Evolutionary conservation across 2,113 vertebrate species (phyloP).

Genomic region (Upupa epops): DNA sequence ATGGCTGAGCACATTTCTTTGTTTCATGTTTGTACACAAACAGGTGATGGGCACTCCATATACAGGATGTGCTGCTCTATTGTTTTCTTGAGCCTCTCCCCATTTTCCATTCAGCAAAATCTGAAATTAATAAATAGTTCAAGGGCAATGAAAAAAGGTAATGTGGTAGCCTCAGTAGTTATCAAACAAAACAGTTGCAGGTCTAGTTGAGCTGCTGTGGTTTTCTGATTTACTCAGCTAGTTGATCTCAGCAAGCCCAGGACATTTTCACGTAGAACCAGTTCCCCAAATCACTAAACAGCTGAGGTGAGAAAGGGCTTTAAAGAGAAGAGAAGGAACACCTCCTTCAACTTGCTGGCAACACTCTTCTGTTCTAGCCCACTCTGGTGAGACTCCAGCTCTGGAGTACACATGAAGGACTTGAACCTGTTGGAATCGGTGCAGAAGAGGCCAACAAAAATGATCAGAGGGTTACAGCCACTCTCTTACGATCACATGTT

Average conservation of each 20-base stretch:
- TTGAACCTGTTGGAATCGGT: too few relatives aligned
- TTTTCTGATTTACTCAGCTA: not conserved
- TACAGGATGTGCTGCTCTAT: not conserved
- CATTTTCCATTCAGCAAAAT: not conserved
- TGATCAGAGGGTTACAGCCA: too few relatives aligned
- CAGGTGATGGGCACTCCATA: not conserved
- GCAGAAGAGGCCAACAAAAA: too few relatives aligned
- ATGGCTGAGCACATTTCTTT: not conserved
- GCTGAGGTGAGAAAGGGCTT: not conserved
- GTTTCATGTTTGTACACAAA: fast-evolving
- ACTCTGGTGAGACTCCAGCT: too few relatives aligned
- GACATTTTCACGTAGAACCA: not conserved
- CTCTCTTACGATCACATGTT: too few relatives aligned
- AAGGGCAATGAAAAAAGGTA: not conserved
- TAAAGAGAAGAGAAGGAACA: not conserved
- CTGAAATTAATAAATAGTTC: not conserved
- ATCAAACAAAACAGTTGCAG: not conserved
- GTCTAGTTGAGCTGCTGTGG: not conserved
- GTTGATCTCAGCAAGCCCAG: not conserved
- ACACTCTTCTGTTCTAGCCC: not conserved
- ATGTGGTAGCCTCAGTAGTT: not conserved
- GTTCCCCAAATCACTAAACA: not conserved
- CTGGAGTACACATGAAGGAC: too few relatives aligned
- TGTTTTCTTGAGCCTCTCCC: not conserved
- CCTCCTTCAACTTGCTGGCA: not conserved